Evolutionary conservation across 2,888 invertebrate species (phyloP), one percentile per base, ranked within the genome.

Genomic region (Dicyrtomina minuta): DNA sequence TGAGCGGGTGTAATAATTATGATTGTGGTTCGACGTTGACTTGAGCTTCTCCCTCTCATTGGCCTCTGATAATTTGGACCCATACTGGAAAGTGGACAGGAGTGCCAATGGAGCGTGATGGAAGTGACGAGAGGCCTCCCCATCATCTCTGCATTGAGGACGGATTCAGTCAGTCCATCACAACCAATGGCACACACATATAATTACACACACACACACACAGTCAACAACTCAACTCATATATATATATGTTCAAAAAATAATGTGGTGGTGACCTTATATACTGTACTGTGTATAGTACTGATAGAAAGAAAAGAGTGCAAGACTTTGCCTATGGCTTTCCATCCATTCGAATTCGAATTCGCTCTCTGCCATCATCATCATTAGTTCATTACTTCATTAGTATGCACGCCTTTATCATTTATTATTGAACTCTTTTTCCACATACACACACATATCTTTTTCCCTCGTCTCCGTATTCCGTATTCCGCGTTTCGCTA

Each of bases 211-310:
- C 17, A 12, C 17, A 17, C 17, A 46, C 17, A 46, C 17, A 8
- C 8, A 33, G 33, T 33, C 33, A 33, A 33, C 33, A 8, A 17
- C 46, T 17, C 24, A n/a, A 53, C 53, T 53, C 13, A 53, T 17
- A 24, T 53, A n/a, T n/a, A n/a, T n/a, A n/a, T n/a, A n/a, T n/a
- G n/a, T n/a, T n/a, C n/a, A n/a, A n/a, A n/a, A n/a, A n/a, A n/a
- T n/a, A n/a, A n/a, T n/a, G n/a, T n/a, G n/a, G 49, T 60, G 61
- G 53, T 68, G 68, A 68, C 68, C 68, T 68, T 61, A 61, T n/a
- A n/a, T n/a, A n/a, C n/a, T n/a, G n/a, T n/a, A n/a, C n/a, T n/a
- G n/a, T n/a, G n/a, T n/a, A n/a, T n/a, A n/a, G n/a, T n/a, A n/a
- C n/a, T n/a, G n/a, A n/a, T n/a, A n/a, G n/a, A n/a, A n/a, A n/a